A percentile compares a stretch with the other conserved stretches of the same genome.
These are phyloP conservation scores for Podarcis raffonei DNA, from an alignment of 2,113 vertebrate species.

Conservation along the genomic window DNA sequence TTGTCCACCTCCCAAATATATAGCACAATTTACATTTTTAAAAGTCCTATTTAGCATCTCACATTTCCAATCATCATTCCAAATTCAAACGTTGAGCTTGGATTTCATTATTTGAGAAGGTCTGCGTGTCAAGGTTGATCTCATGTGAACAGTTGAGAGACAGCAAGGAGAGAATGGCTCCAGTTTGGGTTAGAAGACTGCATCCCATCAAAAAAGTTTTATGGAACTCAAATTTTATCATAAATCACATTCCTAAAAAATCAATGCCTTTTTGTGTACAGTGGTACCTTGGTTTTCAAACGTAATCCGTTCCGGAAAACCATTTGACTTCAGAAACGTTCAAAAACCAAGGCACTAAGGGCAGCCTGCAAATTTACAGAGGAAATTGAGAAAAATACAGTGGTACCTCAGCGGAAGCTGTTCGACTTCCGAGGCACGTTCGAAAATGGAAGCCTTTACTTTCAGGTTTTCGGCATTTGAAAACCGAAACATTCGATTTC, in stretches of 20 bases:
- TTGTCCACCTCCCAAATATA: not conserved
- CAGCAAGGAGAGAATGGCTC: not conserved
- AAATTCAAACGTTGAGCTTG: not conserved
- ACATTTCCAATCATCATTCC: not conserved
- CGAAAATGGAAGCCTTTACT: no score
- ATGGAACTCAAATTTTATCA: not conserved
- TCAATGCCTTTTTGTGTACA: no score
- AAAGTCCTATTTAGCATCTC: not conserved
- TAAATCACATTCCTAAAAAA: not conserved
- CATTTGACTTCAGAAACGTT: no score
- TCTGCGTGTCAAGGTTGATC: not conserved
- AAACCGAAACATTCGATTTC: no score
- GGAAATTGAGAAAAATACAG: no score
- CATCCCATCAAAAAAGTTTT: not conserved
- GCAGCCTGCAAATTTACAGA: no score
- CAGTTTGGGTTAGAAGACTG: not conserved
- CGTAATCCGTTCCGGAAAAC: no score
- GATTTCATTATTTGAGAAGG: not conserved
- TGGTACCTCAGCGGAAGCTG: no score
- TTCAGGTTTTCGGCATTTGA: no score
- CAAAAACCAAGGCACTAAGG: no score
- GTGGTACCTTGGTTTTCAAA: no score
- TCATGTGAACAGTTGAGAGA: not conserved
- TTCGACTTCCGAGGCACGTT: no score
- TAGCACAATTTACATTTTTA: not conserved